These are phyloP conservation scores for Ciconia stormi DNA, from an alignment of 2,113 vertebrate genomes.

Conservation along the genomic window DNA sequence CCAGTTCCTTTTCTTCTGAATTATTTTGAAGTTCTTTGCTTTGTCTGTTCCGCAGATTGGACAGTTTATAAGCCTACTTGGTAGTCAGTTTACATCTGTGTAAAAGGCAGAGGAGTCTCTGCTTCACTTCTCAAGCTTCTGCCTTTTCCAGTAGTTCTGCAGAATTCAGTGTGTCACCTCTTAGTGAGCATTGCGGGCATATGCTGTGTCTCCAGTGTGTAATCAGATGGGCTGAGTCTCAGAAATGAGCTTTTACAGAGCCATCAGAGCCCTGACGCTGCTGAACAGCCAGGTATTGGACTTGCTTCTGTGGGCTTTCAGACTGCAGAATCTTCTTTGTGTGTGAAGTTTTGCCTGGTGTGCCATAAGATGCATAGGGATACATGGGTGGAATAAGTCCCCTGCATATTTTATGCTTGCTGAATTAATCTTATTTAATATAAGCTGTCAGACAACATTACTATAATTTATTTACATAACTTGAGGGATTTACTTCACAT, in stretches of 20 bases:
- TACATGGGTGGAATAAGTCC: neutral
- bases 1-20: neutral
- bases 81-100: no score
- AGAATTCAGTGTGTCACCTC: neutral
- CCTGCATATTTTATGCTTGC: neutral
- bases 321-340: neutral
- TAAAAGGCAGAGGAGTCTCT: neutral
- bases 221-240: neutral
- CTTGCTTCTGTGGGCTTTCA: neutral
- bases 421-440: constrained; percentile 63
- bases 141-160: neutral
- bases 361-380: neutral
- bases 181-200: rapidly evolving
- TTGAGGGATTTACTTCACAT: constrained; percentile 33
- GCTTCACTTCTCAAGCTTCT: neutral
- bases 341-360: neutral
- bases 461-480: constrained; percentile 63
- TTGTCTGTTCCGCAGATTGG: neutral
- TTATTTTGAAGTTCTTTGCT: neutral
- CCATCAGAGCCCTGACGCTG: neutral
- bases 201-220: rapidly evolving
- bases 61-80: neutral
- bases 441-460: constrained; percentile 25
- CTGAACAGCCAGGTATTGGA: neutral
- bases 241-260: neutral